Evolutionary conservation across 2,113 vertebrate species (phyloP).

Genomic region (Mormyrus lacerda): DNA sequence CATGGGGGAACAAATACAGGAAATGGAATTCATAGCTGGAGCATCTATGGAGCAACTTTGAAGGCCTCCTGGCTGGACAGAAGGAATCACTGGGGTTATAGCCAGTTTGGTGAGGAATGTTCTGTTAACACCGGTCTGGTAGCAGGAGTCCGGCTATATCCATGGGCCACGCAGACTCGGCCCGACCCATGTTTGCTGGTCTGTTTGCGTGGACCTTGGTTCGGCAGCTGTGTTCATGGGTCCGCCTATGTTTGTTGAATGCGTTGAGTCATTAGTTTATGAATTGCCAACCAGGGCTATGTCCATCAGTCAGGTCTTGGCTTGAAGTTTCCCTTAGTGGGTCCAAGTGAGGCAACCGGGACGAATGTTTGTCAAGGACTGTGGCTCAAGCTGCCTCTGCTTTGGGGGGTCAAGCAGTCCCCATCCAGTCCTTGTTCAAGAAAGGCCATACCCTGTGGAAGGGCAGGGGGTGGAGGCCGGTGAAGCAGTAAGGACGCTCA

Average conservation of each 20-base stretch:
- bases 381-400: background rate
- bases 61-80: background rate
- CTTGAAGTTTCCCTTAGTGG: background rate
- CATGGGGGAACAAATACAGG: background rate
- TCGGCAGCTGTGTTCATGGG: background rate
- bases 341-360: background rate
- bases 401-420: background rate
- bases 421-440: background rate
- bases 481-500: background rate
- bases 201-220: background rate
- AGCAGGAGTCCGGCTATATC: background rate
- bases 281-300: background rate
- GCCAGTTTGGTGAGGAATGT: background rate
- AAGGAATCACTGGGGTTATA: background rate
- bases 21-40: background rate
- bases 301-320: background rate
- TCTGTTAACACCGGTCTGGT: background rate
- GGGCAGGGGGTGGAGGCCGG: background rate
- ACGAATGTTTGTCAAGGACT: background rate
- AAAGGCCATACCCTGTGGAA: background rate
- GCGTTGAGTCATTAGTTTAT: background rate
- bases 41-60: background rate
- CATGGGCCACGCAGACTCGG: background rate
- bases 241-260: background rate
- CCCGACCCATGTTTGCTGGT: background rate